phyloP scores from a whole-genome alignment of 2,797 vertebrate genomes.

The Loris lydekkerianus region DNA sequence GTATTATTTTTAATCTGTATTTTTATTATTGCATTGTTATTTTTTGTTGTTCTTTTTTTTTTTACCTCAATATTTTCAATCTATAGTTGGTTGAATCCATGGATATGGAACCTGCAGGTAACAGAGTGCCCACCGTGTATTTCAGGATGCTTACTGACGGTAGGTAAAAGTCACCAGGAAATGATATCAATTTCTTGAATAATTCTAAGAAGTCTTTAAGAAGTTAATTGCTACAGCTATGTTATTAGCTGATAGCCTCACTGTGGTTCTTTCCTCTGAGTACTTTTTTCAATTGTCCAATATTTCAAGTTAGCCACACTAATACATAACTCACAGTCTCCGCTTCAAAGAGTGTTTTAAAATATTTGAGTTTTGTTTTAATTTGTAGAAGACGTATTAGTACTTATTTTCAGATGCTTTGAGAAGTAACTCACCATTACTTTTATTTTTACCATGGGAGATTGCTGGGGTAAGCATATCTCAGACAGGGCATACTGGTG shows the following conservation, averaged over 20 bases:
- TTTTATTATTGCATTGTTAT: not conserved
- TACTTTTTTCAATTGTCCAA: not conserved
- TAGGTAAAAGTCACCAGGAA: not conserved
- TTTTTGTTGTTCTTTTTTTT: not conserved
- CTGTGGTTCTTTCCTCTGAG: not conserved
- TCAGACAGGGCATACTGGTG: conserved; percentile 49
- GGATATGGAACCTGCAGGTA: not conserved
- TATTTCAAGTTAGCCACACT: not conserved
- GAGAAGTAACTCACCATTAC: not conserved
- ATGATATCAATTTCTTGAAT: not conserved
- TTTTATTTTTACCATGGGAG: conserved; percentile 63
- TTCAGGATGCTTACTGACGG: not conserved
- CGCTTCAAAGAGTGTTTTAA: conserved; percentile 28
- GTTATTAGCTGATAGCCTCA: not conserved
- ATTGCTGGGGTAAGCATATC: conserved; percentile 73
- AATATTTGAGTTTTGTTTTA: not conserved
- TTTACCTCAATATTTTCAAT: not conserved
- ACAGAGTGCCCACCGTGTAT: not conserved
- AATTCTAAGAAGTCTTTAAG: not conserved
- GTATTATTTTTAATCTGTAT: not conserved
- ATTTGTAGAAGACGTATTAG: not conserved
- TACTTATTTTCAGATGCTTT: conserved; percentile 38
- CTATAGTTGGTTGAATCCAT: not conserved
- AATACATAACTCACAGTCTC: not conserved
- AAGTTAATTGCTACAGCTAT: not conserved